These are phyloP conservation scores for Jacana jacana DNA, from an alignment of 2,113 vertebrate genomes.

Conservation along the genomic window DNA sequence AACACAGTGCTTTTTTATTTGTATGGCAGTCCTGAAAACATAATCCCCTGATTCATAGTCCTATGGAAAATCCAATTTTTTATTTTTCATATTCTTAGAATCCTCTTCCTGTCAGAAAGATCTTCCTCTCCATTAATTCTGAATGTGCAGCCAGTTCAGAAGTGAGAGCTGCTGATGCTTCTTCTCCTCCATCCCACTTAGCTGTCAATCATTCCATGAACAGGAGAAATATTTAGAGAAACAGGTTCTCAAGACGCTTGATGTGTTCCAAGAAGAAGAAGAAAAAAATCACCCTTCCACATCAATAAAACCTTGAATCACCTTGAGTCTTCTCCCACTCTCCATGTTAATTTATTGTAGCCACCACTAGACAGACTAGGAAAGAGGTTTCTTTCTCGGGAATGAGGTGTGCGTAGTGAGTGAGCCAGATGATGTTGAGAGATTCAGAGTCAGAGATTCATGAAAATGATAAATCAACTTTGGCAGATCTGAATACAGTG, in stretches of 20 bases:
- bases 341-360: background rate
- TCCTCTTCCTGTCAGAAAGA: background rate
- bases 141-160: constrained; percentile 6
- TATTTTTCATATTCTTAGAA: background rate
- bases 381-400: background rate
- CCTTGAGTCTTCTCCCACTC: background rate
- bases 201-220: background rate
- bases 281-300: background rate
- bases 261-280: background rate
- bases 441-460: too few species aligned
- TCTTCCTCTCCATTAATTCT: background rate
- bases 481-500: background rate
- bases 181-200: background rate
- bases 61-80: background rate
- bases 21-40: background rate
- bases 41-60: background rate
- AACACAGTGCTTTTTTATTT: background rate
- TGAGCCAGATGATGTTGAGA: too few species aligned
- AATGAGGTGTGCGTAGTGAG: background rate
- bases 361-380: background rate
- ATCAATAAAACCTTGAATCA: constrained; percentile 2
- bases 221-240: background rate
- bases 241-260: background rate
- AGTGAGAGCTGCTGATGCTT: background rate
- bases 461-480: background rate